A percentile compares a stretch with the other conserved stretches of the same genome.
Evolutionary conservation across 2,797 vertebrate genomes (phyloP).

Genomic region (Paramormyrops hopkinsi): DNA sequence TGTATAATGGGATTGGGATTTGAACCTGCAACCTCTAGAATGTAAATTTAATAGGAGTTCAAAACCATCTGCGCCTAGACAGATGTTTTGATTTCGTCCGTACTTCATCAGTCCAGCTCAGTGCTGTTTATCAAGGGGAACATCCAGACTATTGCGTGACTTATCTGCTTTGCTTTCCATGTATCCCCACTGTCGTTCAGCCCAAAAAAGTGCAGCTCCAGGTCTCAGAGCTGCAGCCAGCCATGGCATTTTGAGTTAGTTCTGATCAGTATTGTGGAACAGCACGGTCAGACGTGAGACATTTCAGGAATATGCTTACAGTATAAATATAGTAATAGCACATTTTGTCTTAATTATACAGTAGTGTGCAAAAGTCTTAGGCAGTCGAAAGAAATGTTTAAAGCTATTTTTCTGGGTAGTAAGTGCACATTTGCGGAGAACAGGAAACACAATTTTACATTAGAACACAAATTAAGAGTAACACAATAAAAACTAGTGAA

Average conservation of each 20-base stretch:
- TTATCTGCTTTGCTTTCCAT: background rate
- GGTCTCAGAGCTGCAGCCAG: background rate
- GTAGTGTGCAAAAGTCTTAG: background rate
- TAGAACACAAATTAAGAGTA: background rate
- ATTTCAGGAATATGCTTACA: background rate
- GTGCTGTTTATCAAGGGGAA: background rate
- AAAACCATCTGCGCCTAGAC: background rate
- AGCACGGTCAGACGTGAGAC: background rate
- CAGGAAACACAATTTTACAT: background rate
- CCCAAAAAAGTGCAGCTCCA: background rate
- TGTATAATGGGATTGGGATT: background rate
- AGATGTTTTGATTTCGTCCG: background rate
- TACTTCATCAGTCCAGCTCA: background rate
- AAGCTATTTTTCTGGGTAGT: background rate
- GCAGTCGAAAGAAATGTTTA: background rate
- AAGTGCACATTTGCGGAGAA: background rate
- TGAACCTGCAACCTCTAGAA: background rate
- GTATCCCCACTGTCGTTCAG: background rate
- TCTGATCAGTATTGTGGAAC: background rate
- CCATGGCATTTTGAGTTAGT: background rate
- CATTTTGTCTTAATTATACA: background rate
- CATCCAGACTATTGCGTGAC: background rate
- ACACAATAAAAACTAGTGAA: background rate
- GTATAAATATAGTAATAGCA: background rate
- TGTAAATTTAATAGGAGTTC: background rate